phyloP scores from a whole-genome alignment of 2,797 vertebrate genomes.

The Diplodus puntazzo region DNA sequence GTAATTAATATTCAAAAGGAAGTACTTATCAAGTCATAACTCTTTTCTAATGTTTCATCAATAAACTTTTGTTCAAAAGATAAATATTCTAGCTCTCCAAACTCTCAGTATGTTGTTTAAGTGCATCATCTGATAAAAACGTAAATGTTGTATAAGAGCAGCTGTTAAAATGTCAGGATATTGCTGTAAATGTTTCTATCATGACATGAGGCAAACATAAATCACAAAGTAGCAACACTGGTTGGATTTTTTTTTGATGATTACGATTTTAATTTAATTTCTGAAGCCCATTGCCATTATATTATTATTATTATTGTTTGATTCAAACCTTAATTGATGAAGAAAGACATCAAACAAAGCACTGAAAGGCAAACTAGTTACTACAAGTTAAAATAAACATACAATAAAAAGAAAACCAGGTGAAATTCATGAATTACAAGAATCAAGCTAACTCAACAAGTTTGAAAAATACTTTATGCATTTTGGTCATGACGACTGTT shows the following conservation, averaged over 20 bases:
- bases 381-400: no score
- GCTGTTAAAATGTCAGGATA: not conserved
- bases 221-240: not conserved
- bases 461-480: not conserved
- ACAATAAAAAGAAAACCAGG: no score
- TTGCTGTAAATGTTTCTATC: not conserved
- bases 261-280: not conserved
- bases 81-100: no score
- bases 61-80: no score
- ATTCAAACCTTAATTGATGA: no score
- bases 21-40: no score
- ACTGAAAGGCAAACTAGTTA: no score
- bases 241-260: slow-evolving; percentile 2
- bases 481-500: not conserved
- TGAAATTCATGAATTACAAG: not conserved
- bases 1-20: no score
- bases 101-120: no score
- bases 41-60: no score
- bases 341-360: no score
- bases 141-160: not conserved
- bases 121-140: not conserved
- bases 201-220: slow-evolving; percentile 13
- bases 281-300: not conserved
- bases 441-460: not conserved
- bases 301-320: no score